Conservation (phyloP, 2,113 vertebrate species). For the Leptodactylus fuscus region DNA sequence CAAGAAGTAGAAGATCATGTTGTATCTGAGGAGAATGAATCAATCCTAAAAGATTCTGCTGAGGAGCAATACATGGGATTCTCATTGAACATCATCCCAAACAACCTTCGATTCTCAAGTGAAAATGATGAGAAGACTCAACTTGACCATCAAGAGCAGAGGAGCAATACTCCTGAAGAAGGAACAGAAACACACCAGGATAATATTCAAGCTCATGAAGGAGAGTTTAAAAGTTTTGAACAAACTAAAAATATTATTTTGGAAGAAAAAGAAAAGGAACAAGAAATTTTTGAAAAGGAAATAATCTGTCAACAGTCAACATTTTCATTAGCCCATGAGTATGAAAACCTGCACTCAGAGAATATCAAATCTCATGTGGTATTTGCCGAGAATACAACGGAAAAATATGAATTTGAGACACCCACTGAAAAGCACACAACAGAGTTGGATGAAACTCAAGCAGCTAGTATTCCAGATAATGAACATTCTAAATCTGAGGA, state of each 20-base stretch:
- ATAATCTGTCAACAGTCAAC: background rate
- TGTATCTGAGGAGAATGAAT: background rate
- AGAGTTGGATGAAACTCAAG: background rate
- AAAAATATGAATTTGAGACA: background rate
- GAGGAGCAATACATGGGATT: background rate
- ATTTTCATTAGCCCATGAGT: background rate
- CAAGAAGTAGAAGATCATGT: background rate
- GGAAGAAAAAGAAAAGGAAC: constrained; percentile 20
- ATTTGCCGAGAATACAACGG: background rate
- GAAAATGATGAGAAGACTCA: background rate
- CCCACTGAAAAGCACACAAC: background rate
- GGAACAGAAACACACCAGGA: background rate
- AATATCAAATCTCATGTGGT: background rate
- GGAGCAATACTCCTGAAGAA: background rate
- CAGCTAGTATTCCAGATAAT: background rate
- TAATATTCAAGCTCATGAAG: background rate
- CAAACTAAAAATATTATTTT: background rate
- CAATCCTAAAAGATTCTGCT: background rate
- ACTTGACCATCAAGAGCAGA: background rate
- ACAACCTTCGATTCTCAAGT: constrained; percentile 34
- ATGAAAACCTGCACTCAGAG: background rate
- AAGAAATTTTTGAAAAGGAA: background rate
- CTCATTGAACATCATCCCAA: constrained; percentile 10
- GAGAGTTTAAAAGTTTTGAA: background rate
- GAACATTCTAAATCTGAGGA: constrained; percentile 36